These are phyloP conservation scores for Petrophora chlorosata DNA, from an alignment of 2,888 invertebrate species.

Conservation along the genomic window DNA sequence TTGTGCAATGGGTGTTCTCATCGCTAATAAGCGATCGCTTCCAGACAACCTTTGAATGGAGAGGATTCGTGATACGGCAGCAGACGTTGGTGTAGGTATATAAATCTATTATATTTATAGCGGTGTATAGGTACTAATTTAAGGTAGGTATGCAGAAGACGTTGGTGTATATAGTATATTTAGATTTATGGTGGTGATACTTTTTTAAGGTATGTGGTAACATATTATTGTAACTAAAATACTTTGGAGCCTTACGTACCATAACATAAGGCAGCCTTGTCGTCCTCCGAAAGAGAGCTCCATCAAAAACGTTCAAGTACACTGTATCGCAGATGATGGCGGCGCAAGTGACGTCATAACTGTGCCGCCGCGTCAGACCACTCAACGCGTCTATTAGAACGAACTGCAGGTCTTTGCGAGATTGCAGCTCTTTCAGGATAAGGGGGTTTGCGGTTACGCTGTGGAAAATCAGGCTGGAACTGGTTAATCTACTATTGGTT, in stretches of 20 bases:
- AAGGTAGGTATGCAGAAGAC: too few species aligned
- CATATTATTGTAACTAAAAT: neutral
- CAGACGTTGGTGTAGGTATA: too few species aligned
- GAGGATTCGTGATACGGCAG: too few species aligned
- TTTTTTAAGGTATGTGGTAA: neutral
- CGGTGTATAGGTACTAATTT: too few species aligned
- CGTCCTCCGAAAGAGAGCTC: constrained; percentile 71
- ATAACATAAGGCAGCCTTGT: constrained; percentile 76
- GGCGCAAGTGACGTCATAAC: constrained; percentile 74
- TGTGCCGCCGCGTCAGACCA: constrained; percentile 38
- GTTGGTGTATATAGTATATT: too few species aligned
- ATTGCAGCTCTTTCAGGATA: constrained; percentile 50
- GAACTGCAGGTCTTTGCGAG: constrained; percentile 58
- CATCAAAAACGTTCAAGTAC: constrained; percentile 80
- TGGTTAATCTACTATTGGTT: too few species aligned
- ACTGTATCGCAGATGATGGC: constrained; percentile 79
- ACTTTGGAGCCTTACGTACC: constrained; percentile 75
- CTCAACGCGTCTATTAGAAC: constrained; percentile 63
- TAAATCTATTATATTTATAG: too few species aligned
- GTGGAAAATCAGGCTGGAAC: too few species aligned
- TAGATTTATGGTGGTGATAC: too few species aligned
- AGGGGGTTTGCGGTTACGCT: constrained; percentile 50
- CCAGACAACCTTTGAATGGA: too few species aligned
- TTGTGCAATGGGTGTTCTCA: too few species aligned
- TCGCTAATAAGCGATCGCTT: too few species aligned